Percentiles rank a stretch among this genome's conserved stretches.
Evolutionary conservation across 2,113 vertebrate genomes (phyloP).

Genomic region (Spermophilus dauricus): DNA sequence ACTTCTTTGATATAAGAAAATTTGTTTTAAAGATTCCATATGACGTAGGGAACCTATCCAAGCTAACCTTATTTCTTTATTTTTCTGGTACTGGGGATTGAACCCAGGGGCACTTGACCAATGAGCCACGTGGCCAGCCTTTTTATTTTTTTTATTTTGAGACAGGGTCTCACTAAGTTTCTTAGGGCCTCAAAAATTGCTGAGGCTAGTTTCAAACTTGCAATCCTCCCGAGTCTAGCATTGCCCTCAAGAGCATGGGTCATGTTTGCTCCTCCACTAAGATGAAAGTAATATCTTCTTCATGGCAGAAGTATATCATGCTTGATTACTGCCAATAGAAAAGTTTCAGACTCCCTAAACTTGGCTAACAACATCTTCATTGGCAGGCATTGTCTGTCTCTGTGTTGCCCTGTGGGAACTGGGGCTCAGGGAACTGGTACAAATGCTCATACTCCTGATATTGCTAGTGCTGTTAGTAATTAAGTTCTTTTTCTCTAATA

Average conservation of each 20-base stretch:
- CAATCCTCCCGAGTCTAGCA: too few species aligned
- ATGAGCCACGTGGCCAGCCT: too few species aligned
- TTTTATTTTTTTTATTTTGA: too few species aligned
- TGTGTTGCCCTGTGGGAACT: background rate
- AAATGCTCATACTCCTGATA: background rate
- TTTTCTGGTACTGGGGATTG: too few species aligned
- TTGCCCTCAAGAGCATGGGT: background rate
- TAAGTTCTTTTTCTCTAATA: background rate
- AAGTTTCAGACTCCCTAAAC: background rate
- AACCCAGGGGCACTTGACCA: too few species aligned
- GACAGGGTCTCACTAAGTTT: too few species aligned
- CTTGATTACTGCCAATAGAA: background rate
- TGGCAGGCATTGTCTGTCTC: background rate
- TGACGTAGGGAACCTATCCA: background rate
- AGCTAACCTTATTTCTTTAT: background rate
- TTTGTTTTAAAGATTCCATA: background rate
- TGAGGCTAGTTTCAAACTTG: too few species aligned
- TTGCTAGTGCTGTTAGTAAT: background rate
- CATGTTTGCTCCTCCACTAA: background rate
- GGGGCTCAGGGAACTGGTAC: background rate
- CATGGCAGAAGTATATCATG: background rate
- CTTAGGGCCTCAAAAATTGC: too few species aligned
- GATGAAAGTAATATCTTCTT: background rate
- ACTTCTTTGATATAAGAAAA: too few species aligned
- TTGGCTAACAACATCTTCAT: too few species aligned